Evolutionary conservation across 2,113 vertebrate species (phyloP).

Genomic region (Zosterops japonicus): DNA sequence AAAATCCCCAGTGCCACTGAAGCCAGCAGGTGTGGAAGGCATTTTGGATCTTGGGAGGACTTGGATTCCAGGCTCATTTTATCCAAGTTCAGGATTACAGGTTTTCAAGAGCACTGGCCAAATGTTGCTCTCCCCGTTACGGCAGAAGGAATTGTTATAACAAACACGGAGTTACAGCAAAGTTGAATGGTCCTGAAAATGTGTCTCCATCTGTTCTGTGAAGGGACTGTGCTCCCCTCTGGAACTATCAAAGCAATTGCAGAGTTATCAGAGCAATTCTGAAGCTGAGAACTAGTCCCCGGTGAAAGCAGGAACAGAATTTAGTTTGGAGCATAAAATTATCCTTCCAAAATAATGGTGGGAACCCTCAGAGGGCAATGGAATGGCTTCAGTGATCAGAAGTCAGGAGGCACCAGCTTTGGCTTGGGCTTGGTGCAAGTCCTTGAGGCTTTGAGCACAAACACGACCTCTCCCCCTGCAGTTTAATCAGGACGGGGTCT

Average conservation of each 20-base stretch:
- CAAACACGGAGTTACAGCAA: not conserved
- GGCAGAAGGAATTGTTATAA: not conserved
- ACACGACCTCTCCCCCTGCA: rapidly evolving
- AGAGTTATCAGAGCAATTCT: slow-evolving; percentile 32
- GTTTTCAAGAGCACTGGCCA: not conserved
- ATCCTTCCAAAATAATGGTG: not conserved
- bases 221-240: not conserved
- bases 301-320: not conserved
- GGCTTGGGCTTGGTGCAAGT: not conserved
- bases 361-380: not conserved
- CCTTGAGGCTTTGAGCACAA: not conserved
- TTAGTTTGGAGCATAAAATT: not conserved
- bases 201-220: slow-evolving; percentile 37
- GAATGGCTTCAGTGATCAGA: not conserved
- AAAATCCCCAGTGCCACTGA: not conserved
- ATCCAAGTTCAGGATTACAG: not conserved
- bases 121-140: not conserved
- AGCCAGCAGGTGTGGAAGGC: not conserved
- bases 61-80: not conserved
- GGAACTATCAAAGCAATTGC: not conserved
- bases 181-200: not conserved
- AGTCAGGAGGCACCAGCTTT: not conserved
- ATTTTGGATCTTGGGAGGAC: not conserved
- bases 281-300: not conserved
- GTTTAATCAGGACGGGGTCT: rapidly evolving